phyloP scores from a whole-genome alignment of 2,797 vertebrate species.

The Hemitrygon akajei region DNA sequence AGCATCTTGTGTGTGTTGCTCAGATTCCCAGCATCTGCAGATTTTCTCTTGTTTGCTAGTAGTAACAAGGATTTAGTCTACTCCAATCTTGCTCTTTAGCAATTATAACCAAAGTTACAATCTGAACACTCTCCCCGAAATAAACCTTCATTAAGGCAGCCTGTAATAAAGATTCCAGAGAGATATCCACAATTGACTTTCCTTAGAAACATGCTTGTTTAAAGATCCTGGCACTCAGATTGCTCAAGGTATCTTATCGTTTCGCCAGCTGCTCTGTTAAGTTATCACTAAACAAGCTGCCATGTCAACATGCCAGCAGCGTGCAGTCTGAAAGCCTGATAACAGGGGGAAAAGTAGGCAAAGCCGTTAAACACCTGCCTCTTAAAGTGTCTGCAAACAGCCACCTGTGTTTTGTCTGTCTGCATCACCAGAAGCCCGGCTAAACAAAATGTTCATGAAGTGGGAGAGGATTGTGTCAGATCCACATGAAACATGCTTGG shows the following conservation, averaged over 20 bases:
- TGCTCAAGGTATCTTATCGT: background rate
- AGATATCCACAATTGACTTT: background rate
- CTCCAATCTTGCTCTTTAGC: background rate
- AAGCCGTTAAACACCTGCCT: conserved; percentile 1
- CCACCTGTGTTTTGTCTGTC: conserved; percentile 3
- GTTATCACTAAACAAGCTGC: background rate
- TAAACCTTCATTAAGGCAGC: background rate
- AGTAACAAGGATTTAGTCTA: background rate
- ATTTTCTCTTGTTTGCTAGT: no score
- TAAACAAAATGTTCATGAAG: background rate
- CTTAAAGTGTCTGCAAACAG: background rate
- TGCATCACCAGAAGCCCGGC: no score
- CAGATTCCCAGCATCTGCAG: no score
- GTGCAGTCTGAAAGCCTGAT: background rate
- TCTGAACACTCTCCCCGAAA: background rate
- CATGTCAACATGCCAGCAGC: background rate
- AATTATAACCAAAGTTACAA: background rate
- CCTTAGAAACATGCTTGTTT: background rate
- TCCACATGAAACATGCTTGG: background rate
- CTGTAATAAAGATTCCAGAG: background rate
- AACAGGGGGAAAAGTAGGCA: background rate
- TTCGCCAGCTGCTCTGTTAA: background rate
- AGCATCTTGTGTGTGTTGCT: no score
- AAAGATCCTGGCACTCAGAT: background rate
- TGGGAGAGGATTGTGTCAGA: no score